Percentiles rank a stretch among this genome's conserved stretches.
Conservation (phyloP, 2,888 invertebrate species). For the Andrena minutula region DNA sequence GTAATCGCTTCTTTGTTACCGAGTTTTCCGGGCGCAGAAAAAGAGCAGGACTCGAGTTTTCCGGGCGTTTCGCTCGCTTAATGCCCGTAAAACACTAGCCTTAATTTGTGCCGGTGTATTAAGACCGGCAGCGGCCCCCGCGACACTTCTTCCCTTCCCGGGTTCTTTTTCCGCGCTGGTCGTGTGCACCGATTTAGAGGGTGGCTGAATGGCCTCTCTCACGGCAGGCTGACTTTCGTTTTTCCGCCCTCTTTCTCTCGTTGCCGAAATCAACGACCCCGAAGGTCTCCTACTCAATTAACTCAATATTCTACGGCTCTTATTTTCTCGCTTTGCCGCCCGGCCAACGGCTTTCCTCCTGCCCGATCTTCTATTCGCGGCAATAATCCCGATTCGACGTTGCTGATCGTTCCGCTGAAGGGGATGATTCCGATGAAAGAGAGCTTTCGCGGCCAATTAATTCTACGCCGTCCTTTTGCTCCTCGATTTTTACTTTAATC, state of each 20-base stretch:
- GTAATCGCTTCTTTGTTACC: conserved; percentile 34
- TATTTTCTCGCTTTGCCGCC: conserved; percentile 29
- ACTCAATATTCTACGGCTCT: conserved; percentile 29
- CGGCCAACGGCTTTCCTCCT: not conserved
- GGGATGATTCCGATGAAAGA: not conserved
- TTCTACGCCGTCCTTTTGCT: not conserved
- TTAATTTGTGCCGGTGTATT: conserved; percentile 40
- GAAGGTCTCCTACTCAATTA: conserved; percentile 59
- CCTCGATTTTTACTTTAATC: not conserved
- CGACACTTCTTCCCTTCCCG: conserved; percentile 43
- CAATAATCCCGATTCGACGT: not conserved
- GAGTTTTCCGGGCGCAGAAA: not conserved
- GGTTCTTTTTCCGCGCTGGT: conserved; percentile 43
- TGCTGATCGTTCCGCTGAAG: not conserved
- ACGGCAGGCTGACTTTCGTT: conserved; percentile 47
- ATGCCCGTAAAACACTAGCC: conserved; percentile 23
- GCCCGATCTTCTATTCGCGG: not conserved
- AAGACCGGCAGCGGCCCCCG: conserved; percentile 41
- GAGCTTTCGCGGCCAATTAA: not conserved
- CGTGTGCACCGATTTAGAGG: conserved; percentile 40
- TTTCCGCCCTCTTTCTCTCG: conserved; percentile 31
- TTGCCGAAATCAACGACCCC: conserved; percentile 40
- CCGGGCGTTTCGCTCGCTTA: conserved; percentile 6
- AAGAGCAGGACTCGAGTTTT: not conserved
- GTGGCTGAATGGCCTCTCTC: conserved; percentile 21